A percentile compares a stretch with the other conserved stretches of the same genome.
Evolutionary conservation across 2,797 vertebrate genomes (phyloP).

Genomic region (Tapera naevia): DNA sequence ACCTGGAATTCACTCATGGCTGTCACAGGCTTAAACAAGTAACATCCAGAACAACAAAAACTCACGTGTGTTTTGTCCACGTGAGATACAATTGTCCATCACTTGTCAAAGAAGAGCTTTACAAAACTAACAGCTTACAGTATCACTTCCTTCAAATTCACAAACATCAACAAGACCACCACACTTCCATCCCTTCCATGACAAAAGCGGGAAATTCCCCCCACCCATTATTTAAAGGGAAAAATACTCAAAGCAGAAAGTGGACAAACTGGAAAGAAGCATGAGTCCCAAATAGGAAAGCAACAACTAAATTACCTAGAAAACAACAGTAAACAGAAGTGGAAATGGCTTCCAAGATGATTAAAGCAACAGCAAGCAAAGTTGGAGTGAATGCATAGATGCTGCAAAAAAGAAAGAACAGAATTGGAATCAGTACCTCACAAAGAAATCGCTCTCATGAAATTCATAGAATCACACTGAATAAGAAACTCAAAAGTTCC

Average conservation of each 20-base stretch:
- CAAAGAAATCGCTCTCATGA: background rate
- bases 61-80: background rate
- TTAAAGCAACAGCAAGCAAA: background rate
- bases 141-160: background rate
- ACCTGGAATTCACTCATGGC: background rate
- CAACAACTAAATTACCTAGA: background rate
- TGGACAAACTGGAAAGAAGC: background rate
- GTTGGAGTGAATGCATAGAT: background rate
- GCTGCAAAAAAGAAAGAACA: background rate
- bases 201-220: slow-evolving; percentile 22
- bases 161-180: background rate
- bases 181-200: background rate
- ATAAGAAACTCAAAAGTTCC: background rate
- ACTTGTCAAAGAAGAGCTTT: background rate
- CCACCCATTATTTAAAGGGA: background rate
- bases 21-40: background rate
- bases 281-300: background rate
- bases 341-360: background rate
- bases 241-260: background rate
- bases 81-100: background rate
- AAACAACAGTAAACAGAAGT: background rate
- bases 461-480: background rate
- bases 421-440: background rate
- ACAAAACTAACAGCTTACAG: background rate
- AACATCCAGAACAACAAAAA: background rate